Evolutionary conservation across 1,140 invertebrate species (phyloP), one percentile per base, ranked within the genome.

Genomic region (Drosophila funebris): DNA sequence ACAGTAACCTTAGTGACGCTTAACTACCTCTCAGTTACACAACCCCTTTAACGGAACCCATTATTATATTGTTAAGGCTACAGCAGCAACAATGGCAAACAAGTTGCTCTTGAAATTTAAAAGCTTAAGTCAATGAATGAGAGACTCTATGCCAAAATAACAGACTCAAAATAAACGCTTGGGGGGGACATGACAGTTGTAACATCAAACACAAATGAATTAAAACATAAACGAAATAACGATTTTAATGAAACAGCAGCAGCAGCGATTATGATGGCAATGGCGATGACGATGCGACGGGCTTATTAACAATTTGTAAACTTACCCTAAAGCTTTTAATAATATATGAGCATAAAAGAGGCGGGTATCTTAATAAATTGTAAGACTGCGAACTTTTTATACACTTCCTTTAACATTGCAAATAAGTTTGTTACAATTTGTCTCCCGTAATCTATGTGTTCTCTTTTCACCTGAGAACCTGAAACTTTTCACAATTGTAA

Each of bases 21-120:
- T n/a, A n/a, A n/a, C 20, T 58, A 67, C 69, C 62, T 13, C 27
- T 27, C 3, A 11, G 24, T 6, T 7, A 24, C 3, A 16, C 29
- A 18, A 37, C 39, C 56, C 56, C 6, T 11, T 4, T 36, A 13
- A 20, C 33, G 52, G 24, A 33, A 22, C 36, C 33, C 53, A 71
- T 33, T 57, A 61, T 56, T 56, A 33, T 31, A 29, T 37, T 24
- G 24, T 71, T 56, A 48, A 16, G 24, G 11, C 14, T 53, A 60
- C 44, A 72, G 62, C 53, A 44, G 2, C 37, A 27, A 70, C 58
- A 63, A 63, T 54, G 41, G 29, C 48, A 8, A 63, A 67, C 56
- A 37, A 53, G 16, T 53, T 53, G 4, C 22, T 13, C 18, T 37
- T 11, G 18, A 37, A 31, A 36, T 37, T 11, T 11, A 37, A 31